A percentile compares a stretch with the other conserved stretches of the same genome.
These are phyloP conservation scores for Stratiolaelaps scimitus DNA, from an alignment of 1,140 invertebrate genomes.

Conservation along the genomic window DNA sequence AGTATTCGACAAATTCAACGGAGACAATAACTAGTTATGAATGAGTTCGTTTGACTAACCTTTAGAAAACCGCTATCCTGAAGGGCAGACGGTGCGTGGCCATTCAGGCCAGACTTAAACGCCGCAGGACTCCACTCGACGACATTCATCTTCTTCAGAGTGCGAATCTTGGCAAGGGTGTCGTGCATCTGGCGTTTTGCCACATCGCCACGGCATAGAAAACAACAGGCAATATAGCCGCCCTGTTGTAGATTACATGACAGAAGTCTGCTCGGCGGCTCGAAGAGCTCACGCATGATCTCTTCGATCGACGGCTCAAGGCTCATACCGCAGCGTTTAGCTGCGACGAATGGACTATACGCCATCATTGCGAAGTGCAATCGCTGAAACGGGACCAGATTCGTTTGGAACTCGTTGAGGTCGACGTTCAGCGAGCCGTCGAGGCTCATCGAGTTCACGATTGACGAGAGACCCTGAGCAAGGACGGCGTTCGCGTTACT, in stretches of 20 bases:
- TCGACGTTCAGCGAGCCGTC: constrained; percentile 39
- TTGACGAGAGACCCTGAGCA: constrained; percentile 40
- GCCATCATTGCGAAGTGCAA: constrained; percentile 41
- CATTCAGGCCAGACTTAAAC: constrained; percentile 48
- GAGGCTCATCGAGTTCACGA: constrained; percentile 35
- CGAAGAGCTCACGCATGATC: constrained; percentile 75
- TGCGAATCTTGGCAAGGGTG: constrained; percentile 66
- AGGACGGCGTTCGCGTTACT: constrained; percentile 42
- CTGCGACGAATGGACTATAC: background rate
- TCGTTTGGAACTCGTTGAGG: constrained; percentile 37
- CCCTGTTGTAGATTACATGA: constrained; percentile 76
- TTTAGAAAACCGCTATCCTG: background rate
- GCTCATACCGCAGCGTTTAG: no score
- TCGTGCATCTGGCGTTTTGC: constrained; percentile 63
- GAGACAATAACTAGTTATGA: constrained; percentile 40
- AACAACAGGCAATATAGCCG: constrained; percentile 78
- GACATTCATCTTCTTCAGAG: constrained; percentile 65
- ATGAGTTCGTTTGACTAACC: no score
- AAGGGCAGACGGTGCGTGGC: background rate
- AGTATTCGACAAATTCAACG: no score
- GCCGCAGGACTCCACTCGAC: constrained; percentile 80
- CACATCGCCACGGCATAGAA: constrained; percentile 57
- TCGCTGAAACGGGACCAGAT: constrained; percentile 39
- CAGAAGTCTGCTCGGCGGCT: constrained; percentile 80
- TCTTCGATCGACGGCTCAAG: constrained; percentile 38